Evolutionary conservation across 2,797 vertebrate genomes (phyloP).

Genomic region (Myotis myotis): DNA sequence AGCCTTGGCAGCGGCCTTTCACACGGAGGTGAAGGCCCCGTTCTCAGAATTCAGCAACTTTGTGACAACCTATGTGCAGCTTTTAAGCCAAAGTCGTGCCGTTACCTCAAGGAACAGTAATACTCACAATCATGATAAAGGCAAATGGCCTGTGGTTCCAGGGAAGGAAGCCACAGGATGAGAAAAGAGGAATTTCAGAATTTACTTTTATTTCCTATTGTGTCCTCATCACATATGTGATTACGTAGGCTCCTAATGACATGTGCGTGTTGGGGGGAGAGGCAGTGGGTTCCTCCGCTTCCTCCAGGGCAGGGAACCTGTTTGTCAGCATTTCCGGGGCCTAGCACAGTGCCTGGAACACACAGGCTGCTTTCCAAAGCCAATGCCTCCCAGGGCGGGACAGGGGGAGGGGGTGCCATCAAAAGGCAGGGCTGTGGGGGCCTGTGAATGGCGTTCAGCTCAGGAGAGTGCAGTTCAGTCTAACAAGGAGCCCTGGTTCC

Average conservation of each 20-base stretch:
- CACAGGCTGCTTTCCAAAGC: neutral
- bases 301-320: neutral
- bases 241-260: rapidly evolving
- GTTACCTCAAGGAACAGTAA: neutral
- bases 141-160: neutral
- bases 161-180: neutral
- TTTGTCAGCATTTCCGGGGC: neutral
- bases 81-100: neutral
- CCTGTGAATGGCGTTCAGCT: neutral
- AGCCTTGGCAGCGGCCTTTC: neutral
- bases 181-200: neutral
- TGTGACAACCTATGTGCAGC: neutral
- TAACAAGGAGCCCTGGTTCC: no score
- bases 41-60: neutral
- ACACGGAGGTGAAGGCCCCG: rapidly evolving
- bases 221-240: neutral
- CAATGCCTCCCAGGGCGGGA: neutral
- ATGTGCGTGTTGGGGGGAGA: rapidly evolving
- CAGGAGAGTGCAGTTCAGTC: no score
- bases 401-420: neutral
- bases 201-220: neutral
- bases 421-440: neutral
- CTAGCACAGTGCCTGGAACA: neutral
- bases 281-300: neutral
- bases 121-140: neutral